Conservation (phyloP, 2,113 vertebrate species). For the Rhea pennata region DNA sequence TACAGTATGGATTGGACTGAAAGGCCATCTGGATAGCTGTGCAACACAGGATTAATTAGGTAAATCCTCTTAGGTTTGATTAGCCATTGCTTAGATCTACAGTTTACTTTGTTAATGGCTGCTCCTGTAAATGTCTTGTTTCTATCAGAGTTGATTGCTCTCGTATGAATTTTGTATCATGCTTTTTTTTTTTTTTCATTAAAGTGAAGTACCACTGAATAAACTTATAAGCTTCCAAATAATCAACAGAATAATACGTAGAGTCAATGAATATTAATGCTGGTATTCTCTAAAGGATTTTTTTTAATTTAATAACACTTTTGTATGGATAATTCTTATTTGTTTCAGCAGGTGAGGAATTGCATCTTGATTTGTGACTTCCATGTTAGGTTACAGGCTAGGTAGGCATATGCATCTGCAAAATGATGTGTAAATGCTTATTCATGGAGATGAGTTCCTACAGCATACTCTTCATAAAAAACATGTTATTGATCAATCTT, state of each 20-base stretch:
- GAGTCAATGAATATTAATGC: neutral
- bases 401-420: neutral
- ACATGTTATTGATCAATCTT: neutral
- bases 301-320: neutral
- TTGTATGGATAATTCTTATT: neutral
- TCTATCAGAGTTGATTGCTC: conserved; percentile 23
- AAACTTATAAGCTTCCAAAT: neutral
- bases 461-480: neutral
- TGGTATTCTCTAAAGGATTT: neutral
- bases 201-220: neutral
- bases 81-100: conserved; percentile 56
- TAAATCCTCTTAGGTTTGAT: conserved; percentile 76
- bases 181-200: neutral
- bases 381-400: neutral
- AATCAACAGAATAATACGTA: neutral
- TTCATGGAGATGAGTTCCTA: neutral
- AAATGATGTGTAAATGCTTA: conserved; percentile 25
- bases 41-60: conserved; percentile 69
- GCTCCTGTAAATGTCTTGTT: conserved; percentile 44
- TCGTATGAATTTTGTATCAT: neutral
- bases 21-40: conserved; percentile 62
- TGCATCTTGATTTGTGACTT: neutral
- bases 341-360: neutral
- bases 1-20: conserved; percentile 32
- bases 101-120: conserved; percentile 39